Base-by-base conservation (phyloP, 1,140 invertebrate genomes). In the Proctacanthus coquilletti region DNA sequence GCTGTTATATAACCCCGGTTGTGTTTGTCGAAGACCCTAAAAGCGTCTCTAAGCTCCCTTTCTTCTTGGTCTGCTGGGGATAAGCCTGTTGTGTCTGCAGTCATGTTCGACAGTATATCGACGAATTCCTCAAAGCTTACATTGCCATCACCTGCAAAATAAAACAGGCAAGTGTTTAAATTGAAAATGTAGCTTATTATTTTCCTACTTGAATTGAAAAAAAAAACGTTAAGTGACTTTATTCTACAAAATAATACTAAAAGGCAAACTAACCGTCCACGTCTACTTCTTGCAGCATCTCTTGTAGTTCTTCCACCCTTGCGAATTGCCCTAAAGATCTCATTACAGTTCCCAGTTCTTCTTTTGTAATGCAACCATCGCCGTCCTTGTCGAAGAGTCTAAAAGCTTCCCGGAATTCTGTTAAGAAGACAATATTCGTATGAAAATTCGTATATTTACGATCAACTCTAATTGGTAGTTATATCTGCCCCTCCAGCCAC, bases 91-190 rank as follows among this genome's bases (percentile, higher is more conserved):
- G 40, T 71, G 72, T 40, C 68, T 69, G 56, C 52, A 2, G 56
- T 53, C 52, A 84, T 84, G 55, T 86, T 86, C 42, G 81, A 86
- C 29, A 87, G 79, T 21, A 92, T 89, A 57, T 86, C 82, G 3
- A 91, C 84, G 51, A 92, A 92, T 59, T 92, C 87, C 45, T 91
- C 85, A 49, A 92, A 89, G 50, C 82, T 86, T 27, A 91, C 84
- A 37, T 84, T 87, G 14, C 85, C 85, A 62, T 91, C 85, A 39
- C 84, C 84, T 83, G 45, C 15, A 61, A 53, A 38, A 37, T 43
- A 34, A 36, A 32, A n/a, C n/a, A n/a, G n/a, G n/a, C n/a, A n/a
- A n/a, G n/a, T n/a, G n/a, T n/a, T n/a, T n/a, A n/a, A n/a, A n/a
- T n/a, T n/a, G n/a, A n/a, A n/a, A n/a, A n/a, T n/a, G n/a, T n/a